phyloP scores from a whole-genome alignment of 2,797 vertebrate species.

The Podarcis lilfordi region DNA sequence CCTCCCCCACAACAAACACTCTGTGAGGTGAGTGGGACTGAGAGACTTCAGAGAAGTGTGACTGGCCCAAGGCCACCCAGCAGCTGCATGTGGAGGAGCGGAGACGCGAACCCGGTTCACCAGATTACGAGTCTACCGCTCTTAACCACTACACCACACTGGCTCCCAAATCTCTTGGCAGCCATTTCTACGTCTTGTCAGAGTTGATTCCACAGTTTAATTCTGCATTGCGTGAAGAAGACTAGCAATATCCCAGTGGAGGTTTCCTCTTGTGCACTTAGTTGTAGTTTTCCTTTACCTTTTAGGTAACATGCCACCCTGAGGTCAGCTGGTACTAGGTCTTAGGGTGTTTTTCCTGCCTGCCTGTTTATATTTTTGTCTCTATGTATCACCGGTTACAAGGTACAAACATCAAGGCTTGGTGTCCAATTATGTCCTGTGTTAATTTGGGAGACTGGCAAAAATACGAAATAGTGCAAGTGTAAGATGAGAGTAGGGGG shows the following conservation, averaged over 20 bases:
- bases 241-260: background rate
- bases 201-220: too few relatives aligned
- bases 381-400: slow-evolving; percentile 51
- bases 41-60: too few relatives aligned
- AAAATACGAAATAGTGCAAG: slow-evolving; percentile 43
- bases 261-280: slow-evolving; percentile 3
- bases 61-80: too few relatives aligned
- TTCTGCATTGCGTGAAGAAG: background rate
- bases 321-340: slow-evolving; percentile 33
- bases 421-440: slow-evolving; percentile 48
- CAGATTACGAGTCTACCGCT: too few relatives aligned
- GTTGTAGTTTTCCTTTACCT: slow-evolving; percentile 62
- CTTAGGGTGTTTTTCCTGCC: background rate
- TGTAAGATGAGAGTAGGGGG: slow-evolving; percentile 38
- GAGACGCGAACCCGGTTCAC: too few relatives aligned
- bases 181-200: too few relatives aligned
- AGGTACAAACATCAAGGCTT: slow-evolving; percentile 45
- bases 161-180: too few relatives aligned
- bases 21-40: too few relatives aligned
- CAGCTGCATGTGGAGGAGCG: too few relatives aligned
- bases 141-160: too few relatives aligned
- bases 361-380: slow-evolving; percentile 65
- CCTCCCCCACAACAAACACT: too few relatives aligned
- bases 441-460: slow-evolving; percentile 67
- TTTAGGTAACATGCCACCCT: slow-evolving; percentile 48